These are phyloP conservation scores for Camponotus fellah DNA, from an alignment of 2,888 invertebrate species.

Conservation along the genomic window DNA sequence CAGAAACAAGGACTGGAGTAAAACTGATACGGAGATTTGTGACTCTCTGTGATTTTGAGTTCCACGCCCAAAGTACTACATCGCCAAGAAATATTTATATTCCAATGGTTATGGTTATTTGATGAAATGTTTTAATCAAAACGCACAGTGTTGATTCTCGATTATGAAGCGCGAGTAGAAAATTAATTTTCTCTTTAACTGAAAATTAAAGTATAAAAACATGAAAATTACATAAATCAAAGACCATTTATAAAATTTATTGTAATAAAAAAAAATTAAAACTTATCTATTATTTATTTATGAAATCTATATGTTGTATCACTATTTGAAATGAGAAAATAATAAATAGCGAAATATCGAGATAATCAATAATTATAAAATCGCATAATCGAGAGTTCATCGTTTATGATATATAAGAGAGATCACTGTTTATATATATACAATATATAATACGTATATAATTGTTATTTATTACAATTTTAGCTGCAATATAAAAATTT, in stretches of 20 bases:
- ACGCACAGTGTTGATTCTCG: background rate
- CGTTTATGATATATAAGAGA: background rate
- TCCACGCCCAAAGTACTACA: background rate
- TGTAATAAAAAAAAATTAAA: background rate
- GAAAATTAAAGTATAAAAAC: no score
- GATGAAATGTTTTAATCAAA: conserved; percentile 9
- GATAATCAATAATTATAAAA: background rate
- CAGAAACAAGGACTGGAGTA: background rate
- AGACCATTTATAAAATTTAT: background rate
- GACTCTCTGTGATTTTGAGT: background rate
- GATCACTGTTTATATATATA: background rate
- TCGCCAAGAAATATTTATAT: background rate
- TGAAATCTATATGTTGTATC: background rate
- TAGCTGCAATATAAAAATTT: conserved; percentile 9
- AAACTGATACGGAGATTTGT: background rate
- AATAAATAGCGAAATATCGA: background rate
- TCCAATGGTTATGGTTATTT: background rate
- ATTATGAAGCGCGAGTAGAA: background rate
- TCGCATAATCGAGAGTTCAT: conserved; percentile 7
- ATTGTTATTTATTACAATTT: conserved; percentile 3
- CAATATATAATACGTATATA: conserved; percentile 14
- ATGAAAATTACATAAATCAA: background rate
- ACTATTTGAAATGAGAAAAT: background rate
- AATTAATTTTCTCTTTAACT: conserved; percentile 13
- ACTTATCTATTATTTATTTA: background rate